phyloP scores from a whole-genome alignment of 2,797 vertebrate genomes.

The Prionace glauca region DNA sequence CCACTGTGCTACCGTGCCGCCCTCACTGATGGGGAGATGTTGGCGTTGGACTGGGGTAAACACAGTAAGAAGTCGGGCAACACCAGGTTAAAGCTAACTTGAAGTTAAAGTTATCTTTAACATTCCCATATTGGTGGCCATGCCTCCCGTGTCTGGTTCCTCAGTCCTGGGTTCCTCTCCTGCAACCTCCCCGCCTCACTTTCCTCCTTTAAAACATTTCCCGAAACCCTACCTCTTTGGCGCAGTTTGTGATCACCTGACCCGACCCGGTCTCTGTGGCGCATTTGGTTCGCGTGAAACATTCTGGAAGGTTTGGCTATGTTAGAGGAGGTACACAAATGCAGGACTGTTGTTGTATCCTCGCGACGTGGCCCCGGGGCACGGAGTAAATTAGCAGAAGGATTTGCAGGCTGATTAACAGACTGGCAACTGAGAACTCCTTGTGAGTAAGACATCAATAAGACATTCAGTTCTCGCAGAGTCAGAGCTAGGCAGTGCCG shows the following conservation, averaged over 20 bases:
- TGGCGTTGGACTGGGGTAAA: too few species aligned
- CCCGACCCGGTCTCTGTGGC: background rate
- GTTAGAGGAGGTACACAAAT: background rate
- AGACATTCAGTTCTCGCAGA: too few species aligned
- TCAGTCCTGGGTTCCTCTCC: background rate
- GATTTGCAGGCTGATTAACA: background rate
- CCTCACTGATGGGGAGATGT: too few species aligned
- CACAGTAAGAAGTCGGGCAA: too few species aligned
- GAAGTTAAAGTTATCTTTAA: too few species aligned
- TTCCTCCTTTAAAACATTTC: background rate
- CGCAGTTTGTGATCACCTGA: background rate
- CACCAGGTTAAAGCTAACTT: too few species aligned
- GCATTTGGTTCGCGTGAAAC: background rate
- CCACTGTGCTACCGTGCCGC: too few species aligned
- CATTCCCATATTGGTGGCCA: background rate
- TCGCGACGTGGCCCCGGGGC: background rate
- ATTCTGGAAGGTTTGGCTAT: background rate
- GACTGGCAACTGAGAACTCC: background rate
- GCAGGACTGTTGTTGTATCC: background rate
- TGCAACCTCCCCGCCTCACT: background rate
- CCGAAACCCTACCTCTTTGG: background rate
- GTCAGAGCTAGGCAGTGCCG: background rate
- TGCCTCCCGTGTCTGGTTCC: background rate
- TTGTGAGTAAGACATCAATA: background rate
- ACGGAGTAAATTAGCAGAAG: background rate